phyloP scores from a whole-genome alignment of 2,797 vertebrate genomes.

The Champsocephalus esox region DNA sequence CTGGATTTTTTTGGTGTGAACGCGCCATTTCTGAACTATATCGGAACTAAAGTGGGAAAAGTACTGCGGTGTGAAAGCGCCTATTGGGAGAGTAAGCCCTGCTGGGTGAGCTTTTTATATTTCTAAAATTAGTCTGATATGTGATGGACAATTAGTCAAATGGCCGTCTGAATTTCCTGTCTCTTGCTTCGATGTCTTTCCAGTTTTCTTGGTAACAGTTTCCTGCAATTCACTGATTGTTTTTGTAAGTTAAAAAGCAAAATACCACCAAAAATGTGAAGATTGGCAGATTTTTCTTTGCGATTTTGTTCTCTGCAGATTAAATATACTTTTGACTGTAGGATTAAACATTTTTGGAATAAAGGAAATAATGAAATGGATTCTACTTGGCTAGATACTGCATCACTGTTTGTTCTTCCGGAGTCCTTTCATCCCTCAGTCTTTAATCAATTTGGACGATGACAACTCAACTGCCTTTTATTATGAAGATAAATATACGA shows the following conservation, averaged over 20 bases:
- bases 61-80: no score
- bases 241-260: not conserved
- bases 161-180: not conserved
- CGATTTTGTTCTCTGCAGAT: not conserved
- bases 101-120: not conserved
- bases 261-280: not conserved
- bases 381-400: not conserved
- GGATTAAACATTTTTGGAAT: not conserved
- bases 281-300: not conserved
- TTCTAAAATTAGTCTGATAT: not conserved
- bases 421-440: not conserved
- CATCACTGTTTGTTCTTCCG: not conserved
- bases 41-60: no score
- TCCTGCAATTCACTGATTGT: not conserved
- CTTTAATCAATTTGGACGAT: not conserved
- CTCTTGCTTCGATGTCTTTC: not conserved
- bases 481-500: not conserved
- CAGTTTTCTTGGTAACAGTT: not conserved
- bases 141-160: not conserved
- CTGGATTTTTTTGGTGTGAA: no score
- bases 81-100: not conserved
- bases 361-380: not conserved
- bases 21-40: no score
- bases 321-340: not conserved
- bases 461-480: not conserved